A percentile compares a stretch with the other conserved stretches of the same genome.
These are phyloP conservation scores for Watersipora subatra DNA, from an alignment of 1,140 invertebrate species.

Conservation along the genomic window DNA sequence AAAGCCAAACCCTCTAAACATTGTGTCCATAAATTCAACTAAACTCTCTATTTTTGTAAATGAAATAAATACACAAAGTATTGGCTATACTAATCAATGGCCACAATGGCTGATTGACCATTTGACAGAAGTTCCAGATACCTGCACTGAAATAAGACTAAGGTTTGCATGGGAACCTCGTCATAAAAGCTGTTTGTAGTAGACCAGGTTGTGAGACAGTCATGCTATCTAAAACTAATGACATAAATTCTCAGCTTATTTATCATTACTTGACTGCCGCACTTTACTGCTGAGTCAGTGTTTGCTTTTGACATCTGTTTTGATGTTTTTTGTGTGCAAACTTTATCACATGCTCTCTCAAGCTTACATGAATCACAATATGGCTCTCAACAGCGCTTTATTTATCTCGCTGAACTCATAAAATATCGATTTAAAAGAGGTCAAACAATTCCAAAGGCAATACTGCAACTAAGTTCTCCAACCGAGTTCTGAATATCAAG, in stretches of 20 bases:
- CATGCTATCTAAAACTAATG: slow-evolving; percentile 11
- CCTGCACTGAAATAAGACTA: not conserved
- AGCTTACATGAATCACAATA: not conserved
- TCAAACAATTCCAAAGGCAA: not conserved
- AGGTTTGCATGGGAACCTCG: not conserved
- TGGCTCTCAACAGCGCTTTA: not conserved
- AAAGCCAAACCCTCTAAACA: not conserved
- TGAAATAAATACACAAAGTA: not conserved
- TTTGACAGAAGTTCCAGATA: not conserved
- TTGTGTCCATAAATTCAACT: not conserved
- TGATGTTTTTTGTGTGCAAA: slow-evolving; percentile 12
- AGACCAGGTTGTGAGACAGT: slow-evolving; percentile 3
- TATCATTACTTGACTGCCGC: slow-evolving; percentile 31
- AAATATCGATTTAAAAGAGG: not conserved
- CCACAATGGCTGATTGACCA: not conserved
- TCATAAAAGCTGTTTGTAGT: not conserved
- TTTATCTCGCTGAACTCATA: not conserved
- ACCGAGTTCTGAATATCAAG: too few relatives aligned
- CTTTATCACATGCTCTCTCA: not conserved
- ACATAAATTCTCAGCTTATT: slow-evolving; percentile 18
- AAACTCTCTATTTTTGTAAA: not conserved
- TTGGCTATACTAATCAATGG: not conserved
- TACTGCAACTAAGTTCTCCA: not conserved
- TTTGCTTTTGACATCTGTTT: slow-evolving; percentile 22
- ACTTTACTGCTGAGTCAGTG: slow-evolving; percentile 22